These are phyloP conservation scores for Agrochola litura DNA, from an alignment of 2,888 invertebrate genomes.

Conservation along the genomic window DNA sequence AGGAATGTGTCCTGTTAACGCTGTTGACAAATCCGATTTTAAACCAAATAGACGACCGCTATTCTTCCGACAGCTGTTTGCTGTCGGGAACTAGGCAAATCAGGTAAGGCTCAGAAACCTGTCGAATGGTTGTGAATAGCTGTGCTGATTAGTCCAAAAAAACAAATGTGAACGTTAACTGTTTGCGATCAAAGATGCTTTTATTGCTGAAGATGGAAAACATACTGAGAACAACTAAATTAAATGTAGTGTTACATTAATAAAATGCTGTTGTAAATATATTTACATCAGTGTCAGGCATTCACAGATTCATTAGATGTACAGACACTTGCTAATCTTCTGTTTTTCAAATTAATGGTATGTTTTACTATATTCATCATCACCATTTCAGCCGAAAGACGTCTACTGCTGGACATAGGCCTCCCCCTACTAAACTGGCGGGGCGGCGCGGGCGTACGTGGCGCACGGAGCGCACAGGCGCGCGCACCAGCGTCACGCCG, in stretches of 20 bases:
- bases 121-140: neutral
- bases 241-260: neutral
- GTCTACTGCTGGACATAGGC: no score
- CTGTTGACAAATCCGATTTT: neutral
- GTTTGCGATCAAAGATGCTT: constrained; percentile 2
- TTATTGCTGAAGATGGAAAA: constrained; percentile 7
- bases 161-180: neutral
- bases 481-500: no score
- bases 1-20: neutral
- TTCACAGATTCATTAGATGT: neutral
- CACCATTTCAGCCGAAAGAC: no score
- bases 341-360: neutral
- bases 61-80: neutral
- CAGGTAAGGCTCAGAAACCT: neutral
- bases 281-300: neutral
- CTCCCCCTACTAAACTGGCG: no score
- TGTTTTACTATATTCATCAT: no score
- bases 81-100: neutral
- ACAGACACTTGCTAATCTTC: neutral
- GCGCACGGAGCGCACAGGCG: no score
- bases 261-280: constrained; percentile 1
- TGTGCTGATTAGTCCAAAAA: neutral
- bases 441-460: no score
- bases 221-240: neutral
- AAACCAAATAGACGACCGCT: neutral